Percentiles rank a stretch among this genome's conserved stretches.
Conservation (phyloP, 2,113 vertebrate genomes). For the Ophiodon elongatus region DNA sequence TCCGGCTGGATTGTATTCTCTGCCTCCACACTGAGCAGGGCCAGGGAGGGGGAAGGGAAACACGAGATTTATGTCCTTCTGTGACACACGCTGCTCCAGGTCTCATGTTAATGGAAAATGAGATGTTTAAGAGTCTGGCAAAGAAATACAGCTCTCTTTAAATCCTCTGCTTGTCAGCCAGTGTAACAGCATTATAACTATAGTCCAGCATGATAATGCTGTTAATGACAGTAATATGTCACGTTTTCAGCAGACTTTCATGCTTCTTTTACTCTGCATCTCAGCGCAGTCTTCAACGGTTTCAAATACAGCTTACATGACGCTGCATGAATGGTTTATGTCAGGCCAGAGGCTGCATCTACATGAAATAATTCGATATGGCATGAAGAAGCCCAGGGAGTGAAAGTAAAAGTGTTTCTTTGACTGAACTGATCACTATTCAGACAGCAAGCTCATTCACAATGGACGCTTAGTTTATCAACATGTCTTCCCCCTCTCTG, state of each 20-base stretch:
- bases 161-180: conserved; percentile 76
- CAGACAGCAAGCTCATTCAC: conserved; percentile 73
- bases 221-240: conserved; percentile 78
- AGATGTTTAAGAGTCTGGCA: conserved; percentile 82
- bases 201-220: conserved; percentile 72
- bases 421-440: conserved; percentile 70
- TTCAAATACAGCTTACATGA: conserved; percentile 42
- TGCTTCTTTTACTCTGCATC: conserved; percentile 46
- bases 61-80: conserved; percentile 79
- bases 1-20: conserved; percentile 79
- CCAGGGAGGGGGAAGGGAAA: conserved; percentile 72
- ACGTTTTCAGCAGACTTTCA: conserved; percentile 66
- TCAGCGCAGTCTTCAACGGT: conserved; percentile 13
- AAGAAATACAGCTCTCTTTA: conserved; percentile 80
- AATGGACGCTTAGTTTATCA: conserved; percentile 74
- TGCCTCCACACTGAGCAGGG: conserved; percentile 73
- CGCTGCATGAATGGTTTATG: conserved; percentile 23
- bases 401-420: conserved; percentile 42
- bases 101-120: conserved; percentile 84
- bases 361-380: conserved; percentile 31
- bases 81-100: conserved; percentile 81
- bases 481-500: conserved; percentile 74
- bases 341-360: conserved; percentile 32
- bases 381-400: conserved; percentile 25
- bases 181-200: conserved; percentile 76